Evolutionary conservation across 2,797 vertebrate species (phyloP), one percentile per base, ranked within the genome.

Genomic region (Microtus agrestis): DNA sequence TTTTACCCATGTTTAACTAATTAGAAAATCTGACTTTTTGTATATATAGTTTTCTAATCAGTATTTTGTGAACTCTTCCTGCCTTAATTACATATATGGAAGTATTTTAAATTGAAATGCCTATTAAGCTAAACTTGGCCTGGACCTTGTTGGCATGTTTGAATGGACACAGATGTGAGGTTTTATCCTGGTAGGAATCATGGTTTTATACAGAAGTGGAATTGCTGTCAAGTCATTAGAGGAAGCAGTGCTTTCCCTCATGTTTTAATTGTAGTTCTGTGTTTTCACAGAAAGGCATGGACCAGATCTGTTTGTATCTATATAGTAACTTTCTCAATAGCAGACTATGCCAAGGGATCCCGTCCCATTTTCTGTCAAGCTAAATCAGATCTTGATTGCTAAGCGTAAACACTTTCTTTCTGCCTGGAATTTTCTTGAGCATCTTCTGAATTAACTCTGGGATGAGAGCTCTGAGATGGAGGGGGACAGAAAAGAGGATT

Each of bases 291-390:
- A 93, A 95, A 92, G 79, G 63, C 96, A 86, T 1, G 63, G 91
- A 80, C 91, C 93, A 95, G 95, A 95, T 96, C 87, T 97, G 65
- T 95, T 98, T 97, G 84, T 95, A 87, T 96, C 91, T 96, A 71
- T 91, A 91, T 51, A 91, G 93, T 93, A 71, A 94, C 48, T 92
- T 95, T 97, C 87, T 95, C 97, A 95, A 15, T 63, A 67, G 48
- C 85, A 80, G 77, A 59, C 87, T 91, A 14, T 95, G 97, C 95
- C 96, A 96, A 89, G 82, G 95, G 94, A 96, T 95, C 74, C 69
- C 51, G 51, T 92, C 91, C 95, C 97, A 95, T 89, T 96, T 97
- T 89, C 90, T 97, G 94, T 95, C 94, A 96, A 54, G 46, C 79
- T 71, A 95, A 95, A 89, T 93, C 81, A 89, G 85, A 93, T 90